phyloP scores from a whole-genome alignment of 2,888 invertebrate genomes.

The Oeneis ivallda region DNA sequence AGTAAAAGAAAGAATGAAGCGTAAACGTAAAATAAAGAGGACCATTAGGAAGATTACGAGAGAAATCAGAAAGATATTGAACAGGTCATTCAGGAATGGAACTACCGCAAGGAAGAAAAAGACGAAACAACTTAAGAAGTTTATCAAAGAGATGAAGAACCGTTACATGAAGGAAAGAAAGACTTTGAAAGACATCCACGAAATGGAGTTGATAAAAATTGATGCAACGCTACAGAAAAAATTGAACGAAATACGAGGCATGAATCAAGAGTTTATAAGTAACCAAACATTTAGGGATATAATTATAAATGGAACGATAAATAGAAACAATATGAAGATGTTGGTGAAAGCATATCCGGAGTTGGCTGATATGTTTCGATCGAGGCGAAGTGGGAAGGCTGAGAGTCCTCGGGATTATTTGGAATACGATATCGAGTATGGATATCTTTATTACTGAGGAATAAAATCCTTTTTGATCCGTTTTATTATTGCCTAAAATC shows the following conservation, averaged over 20 bases:
- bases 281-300: conserved; percentile 64
- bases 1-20: conserved; percentile 45
- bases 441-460: conserved; percentile 58
- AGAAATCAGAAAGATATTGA: conserved; percentile 60
- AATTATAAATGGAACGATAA: conserved; percentile 58
- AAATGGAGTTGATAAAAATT: conserved; percentile 53
- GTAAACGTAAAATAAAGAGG: conserved; percentile 59
- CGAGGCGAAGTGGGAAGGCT: conserved; percentile 38
- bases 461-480: conserved; percentile 5
- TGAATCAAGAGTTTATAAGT: conserved; percentile 55
- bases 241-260: conserved; percentile 49
- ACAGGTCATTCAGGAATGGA: conserved; percentile 57
- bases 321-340: conserved; percentile 47
- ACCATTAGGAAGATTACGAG: conserved; percentile 56
- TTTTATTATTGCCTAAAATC: neutral
- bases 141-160: conserved; percentile 59
- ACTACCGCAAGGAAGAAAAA: conserved; percentile 56
- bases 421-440: conserved; percentile 68
- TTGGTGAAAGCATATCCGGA: conserved; percentile 62
- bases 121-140: conserved; percentile 64
- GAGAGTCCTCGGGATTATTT: conserved; percentile 43
- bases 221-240: conserved; percentile 51
- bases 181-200: conserved; percentile 59
- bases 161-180: conserved; percentile 62
- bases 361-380: conserved; percentile 44